These are phyloP conservation scores for Boulengerochromis microlepis DNA, from an alignment of 2,113 vertebrate genomes.

Conservation along the genomic window DNA sequence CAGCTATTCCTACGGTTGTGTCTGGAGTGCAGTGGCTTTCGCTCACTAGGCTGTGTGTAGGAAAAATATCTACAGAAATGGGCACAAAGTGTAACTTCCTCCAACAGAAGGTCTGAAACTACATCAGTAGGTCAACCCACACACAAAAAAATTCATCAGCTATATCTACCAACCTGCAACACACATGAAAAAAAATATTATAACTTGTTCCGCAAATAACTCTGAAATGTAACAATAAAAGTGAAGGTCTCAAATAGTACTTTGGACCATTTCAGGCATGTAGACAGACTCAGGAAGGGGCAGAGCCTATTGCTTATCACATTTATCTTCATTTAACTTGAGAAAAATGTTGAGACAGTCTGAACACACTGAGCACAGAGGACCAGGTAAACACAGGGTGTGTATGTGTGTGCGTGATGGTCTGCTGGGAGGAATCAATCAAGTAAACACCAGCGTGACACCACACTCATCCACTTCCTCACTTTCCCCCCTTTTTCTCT, in stretches of 20 bases:
- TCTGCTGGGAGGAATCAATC: constrained; percentile 11
- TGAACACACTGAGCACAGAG: background rate
- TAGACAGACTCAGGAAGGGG: background rate
- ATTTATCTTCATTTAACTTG: constrained; percentile 10
- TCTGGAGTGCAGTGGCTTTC: background rate
- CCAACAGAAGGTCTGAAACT: background rate
- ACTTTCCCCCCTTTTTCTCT: background rate
- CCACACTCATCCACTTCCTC: background rate
- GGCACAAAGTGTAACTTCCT: background rate
- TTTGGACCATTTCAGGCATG: background rate
- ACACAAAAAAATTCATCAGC: background rate
- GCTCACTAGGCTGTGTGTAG: background rate
- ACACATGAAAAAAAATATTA: background rate
- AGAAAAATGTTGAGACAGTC: background rate
- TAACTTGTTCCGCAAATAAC: background rate
- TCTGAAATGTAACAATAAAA: background rate
- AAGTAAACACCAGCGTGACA: background rate
- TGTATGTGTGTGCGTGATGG: background rate
- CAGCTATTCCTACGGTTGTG: background rate
- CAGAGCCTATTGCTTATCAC: background rate
- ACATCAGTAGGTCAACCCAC: background rate
- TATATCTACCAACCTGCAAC: background rate
- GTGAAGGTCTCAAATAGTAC: background rate
- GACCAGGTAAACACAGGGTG: background rate
- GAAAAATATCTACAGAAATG: background rate